These are phyloP conservation scores for Chrysolina haemoptera DNA, from an alignment of 2,888 invertebrate species.

Conservation along the genomic window DNA sequence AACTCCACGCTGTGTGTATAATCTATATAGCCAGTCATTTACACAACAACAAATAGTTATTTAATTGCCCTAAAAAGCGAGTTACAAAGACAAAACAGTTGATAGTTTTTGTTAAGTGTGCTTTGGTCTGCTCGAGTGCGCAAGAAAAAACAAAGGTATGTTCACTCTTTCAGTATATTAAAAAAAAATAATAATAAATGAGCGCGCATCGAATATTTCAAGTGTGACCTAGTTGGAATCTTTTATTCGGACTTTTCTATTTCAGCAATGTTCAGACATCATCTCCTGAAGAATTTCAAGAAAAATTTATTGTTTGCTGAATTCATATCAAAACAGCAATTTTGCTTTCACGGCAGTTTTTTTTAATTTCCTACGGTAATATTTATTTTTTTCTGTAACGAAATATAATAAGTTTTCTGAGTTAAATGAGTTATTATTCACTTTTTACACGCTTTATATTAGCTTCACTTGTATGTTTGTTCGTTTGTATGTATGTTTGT, in stretches of 20 bases:
- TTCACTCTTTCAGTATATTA: background rate
- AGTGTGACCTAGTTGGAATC: background rate
- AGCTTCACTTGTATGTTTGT: too few relatives aligned
- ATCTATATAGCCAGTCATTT: slow-evolving; percentile 36
- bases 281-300: too few relatives aligned
- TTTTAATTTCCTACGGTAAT: too few relatives aligned
- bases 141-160: slow-evolving; percentile 7
- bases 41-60: slow-evolving; percentile 35
- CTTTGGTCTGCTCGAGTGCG: background rate
- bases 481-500: too few relatives aligned
- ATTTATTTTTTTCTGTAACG: too few relatives aligned
- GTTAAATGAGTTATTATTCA: too few relatives aligned
- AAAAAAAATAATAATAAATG: slow-evolving; percentile 8
- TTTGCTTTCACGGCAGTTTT: too few relatives aligned
- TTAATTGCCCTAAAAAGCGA: slow-evolving; percentile 39
- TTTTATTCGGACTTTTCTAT: background rate
- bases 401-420: too few relatives aligned
- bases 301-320: too few relatives aligned
- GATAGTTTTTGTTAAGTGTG: slow-evolving; percentile 20
- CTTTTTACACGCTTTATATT: too few relatives aligned
- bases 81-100: slow-evolving; percentile 13
- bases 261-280: too few relatives aligned
- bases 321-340: too few relatives aligned
- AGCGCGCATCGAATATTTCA: background rate
- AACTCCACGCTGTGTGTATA: slow-evolving; percentile 48